These are phyloP conservation scores for Tenodera sinensis DNA, from an alignment of 2,888 invertebrate species.

Conservation along the genomic window DNA sequence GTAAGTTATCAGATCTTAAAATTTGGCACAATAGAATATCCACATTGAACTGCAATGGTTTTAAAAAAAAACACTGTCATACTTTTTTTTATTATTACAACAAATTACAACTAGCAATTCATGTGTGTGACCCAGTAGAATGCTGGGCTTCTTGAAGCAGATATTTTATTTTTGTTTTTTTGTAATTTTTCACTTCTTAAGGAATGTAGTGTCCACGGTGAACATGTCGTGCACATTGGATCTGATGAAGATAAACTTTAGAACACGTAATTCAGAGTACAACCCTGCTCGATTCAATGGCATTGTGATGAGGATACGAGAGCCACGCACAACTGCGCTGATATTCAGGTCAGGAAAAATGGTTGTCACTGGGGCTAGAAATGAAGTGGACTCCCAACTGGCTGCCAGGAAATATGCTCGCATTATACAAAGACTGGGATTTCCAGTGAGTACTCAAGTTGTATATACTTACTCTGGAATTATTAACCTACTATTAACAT, in stretches of 20 bases:
- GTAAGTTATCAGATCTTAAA: conserved; percentile 50
- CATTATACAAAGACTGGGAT: conserved; percentile 77
- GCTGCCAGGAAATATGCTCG: conserved; percentile 78
- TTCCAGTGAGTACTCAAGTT: conserved; percentile 55
- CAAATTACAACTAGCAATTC: not conserved
- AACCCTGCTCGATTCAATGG: conserved; percentile 79
- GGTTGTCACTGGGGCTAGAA: conserved; percentile 76
- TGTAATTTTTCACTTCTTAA: conserved; percentile 39
- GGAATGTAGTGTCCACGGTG: conserved; percentile 79
- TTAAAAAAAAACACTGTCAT: too few species aligned
- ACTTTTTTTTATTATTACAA: not conserved
- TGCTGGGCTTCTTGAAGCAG: not conserved
- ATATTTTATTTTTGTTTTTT: not conserved
- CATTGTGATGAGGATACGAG: conserved; percentile 77
- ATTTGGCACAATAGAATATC: not conserved
- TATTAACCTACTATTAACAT: too few species aligned
- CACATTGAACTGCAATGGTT: not conserved
- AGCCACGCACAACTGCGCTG: conserved; percentile 70
- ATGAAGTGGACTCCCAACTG: conserved; percentile 71
- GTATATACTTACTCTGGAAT: not conserved
- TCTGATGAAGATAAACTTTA: conserved; percentile 69
- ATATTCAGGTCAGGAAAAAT: conserved; percentile 79
- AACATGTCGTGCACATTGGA: conserved; percentile 69
- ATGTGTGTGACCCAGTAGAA: not conserved
- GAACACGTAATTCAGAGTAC: conserved; percentile 79